These are phyloP conservation scores for Terebella lapidaria DNA, from an alignment of 2,888 invertebrate species.

Conservation along the genomic window DNA sequence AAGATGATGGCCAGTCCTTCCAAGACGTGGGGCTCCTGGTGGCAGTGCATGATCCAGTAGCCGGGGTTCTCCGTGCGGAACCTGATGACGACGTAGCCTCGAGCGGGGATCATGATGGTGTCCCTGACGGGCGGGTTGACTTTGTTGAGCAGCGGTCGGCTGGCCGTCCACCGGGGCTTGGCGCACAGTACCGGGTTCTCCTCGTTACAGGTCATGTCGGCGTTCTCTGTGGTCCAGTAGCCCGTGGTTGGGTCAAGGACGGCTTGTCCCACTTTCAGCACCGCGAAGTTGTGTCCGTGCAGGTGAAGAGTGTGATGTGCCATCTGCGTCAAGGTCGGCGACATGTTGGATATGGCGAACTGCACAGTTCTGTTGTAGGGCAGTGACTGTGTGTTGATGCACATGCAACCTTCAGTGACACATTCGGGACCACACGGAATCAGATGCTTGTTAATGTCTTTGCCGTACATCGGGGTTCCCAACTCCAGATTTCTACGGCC, in stretches of 20 bases:
- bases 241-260: constrained; percentile 14
- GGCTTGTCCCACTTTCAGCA: constrained; percentile 32
- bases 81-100: constrained; percentile 7
- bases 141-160: constrained; percentile 13
- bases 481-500: constrained; percentile 4
- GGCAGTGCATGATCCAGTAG: constrained; percentile 5
- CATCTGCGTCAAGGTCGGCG: background rate
- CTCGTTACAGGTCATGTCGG: constrained; percentile 20
- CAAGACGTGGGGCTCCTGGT: constrained; percentile 3
- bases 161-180: background rate
- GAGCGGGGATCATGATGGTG: constrained; percentile 2
- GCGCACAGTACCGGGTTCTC: constrained; percentile 20
- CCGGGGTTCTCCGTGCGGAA: constrained; percentile 7
- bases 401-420: constrained; percentile 7
- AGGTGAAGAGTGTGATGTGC: constrained; percentile 40
- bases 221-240: constrained; percentile 8
- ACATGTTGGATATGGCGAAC: constrained; percentile 8
- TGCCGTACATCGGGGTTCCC: constrained; percentile 3
- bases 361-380: constrained; percentile 12
- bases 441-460: background rate
- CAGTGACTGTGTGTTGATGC: constrained; percentile 4
- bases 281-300: constrained; percentile 43
- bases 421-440: constrained; percentile 7
- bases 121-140: constrained; percentile 6
- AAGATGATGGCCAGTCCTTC: constrained; percentile 7